Percentiles rank a stretch among this genome's conserved stretches.
These are phyloP conservation scores for Acanthopleura granulata DNA, from an alignment of 2,888 invertebrate species.

Conservation along the genomic window DNA sequence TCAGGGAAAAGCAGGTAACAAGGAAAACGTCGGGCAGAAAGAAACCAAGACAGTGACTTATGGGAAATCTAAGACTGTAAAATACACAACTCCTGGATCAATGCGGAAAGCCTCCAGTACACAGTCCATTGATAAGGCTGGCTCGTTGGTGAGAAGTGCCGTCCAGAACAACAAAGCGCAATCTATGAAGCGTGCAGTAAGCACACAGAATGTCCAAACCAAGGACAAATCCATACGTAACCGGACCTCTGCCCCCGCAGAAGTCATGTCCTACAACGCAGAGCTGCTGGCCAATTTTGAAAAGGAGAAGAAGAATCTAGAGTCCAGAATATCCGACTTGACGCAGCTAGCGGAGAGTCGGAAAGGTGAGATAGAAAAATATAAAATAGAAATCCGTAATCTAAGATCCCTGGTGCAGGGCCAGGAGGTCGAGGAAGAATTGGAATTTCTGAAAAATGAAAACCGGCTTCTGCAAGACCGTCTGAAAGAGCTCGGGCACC, in stretches of 20 bases:
- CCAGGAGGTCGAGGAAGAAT: constrained; percentile 55
- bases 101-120: constrained; percentile 65
- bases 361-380: constrained; percentile 71
- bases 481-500: constrained; percentile 67
- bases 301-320: constrained; percentile 68
- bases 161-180: constrained; percentile 36
- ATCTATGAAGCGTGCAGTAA: constrained; percentile 63
- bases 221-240: constrained; percentile 55
- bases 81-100: constrained; percentile 29
- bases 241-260: constrained; percentile 62
- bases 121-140: constrained; percentile 61
- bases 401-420: constrained; percentile 61
- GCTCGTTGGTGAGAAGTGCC: constrained; percentile 28
- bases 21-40: constrained; percentile 51
- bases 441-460: constrained; percentile 64
- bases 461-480: constrained; percentile 66
- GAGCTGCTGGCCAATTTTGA: constrained; percentile 69
- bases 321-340: constrained; percentile 70
- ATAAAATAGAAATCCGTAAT: constrained; percentile 70
- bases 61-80: constrained; percentile 38
- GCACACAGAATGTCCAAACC: constrained; percentile 65
- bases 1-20: constrained; percentile 43
- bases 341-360: constrained; percentile 69
- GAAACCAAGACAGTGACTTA: constrained; percentile 33
- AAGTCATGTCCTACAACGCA: constrained; percentile 68